Evolutionary conservation across 2,888 invertebrate genomes (phyloP).

Genomic region (Agriotes lineatus): DNA sequence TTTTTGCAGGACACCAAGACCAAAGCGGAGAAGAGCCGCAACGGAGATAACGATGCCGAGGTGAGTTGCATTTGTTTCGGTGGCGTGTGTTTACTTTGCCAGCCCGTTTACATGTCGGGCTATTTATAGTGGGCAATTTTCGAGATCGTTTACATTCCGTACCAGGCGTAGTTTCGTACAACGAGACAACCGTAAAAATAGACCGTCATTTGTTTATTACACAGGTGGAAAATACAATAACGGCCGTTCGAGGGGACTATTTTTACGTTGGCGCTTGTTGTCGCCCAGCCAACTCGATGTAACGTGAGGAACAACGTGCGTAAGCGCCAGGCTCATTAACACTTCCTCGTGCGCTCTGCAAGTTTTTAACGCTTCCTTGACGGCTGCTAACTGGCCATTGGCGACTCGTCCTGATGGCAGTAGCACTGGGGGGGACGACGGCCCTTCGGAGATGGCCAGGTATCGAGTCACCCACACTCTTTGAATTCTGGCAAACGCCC

Average conservation of each 20-base stretch:
- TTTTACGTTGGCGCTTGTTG: constrained; percentile 24
- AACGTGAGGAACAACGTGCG: constrained; percentile 14
- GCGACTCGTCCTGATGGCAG: not conserved
- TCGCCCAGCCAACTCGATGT: constrained; percentile 30
- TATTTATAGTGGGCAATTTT: constrained; percentile 40
- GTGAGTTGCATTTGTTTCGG: constrained; percentile 62
- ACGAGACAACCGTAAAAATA: constrained; percentile 18
- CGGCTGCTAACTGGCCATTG: constrained; percentile 1
- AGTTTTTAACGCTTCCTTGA: not conserved
- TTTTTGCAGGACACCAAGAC: constrained; percentile 72
- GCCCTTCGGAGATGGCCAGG: not conserved
- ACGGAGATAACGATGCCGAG: constrained; percentile 71
- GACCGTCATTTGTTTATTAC: constrained; percentile 6
- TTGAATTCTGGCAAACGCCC: constrained; percentile 49
- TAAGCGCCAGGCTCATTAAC: not conserved
- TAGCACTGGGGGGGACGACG: not conserved
- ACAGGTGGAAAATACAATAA: not conserved
- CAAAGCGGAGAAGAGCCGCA: constrained; percentile 70
- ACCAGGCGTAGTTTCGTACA: constrained; percentile 26
- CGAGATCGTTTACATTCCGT: constrained; percentile 36
- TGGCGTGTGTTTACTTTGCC: constrained; percentile 39
- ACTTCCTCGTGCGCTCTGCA: constrained; percentile 4
- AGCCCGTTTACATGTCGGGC: constrained; percentile 46
- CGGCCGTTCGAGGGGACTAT: no score
- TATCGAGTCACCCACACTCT: constrained; percentile 6